Evolutionary conservation across 2,888 invertebrate species (phyloP).

Genomic region (Gibbula magus): DNA sequence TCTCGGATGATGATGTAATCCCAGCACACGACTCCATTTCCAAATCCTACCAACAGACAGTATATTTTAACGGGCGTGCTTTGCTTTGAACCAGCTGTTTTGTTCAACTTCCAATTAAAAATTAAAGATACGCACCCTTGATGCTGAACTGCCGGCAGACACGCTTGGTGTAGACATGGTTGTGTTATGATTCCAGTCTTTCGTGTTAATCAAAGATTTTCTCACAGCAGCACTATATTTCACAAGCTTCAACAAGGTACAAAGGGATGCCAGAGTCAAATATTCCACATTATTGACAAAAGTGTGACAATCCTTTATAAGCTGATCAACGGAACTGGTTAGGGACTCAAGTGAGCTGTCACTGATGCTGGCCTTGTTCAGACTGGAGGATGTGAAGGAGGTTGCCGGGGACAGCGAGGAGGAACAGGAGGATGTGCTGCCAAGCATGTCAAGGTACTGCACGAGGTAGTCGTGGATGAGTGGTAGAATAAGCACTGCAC

Average conservation of each 20-base stretch:
- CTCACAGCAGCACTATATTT: slow-evolving; percentile 45
- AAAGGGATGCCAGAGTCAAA: slow-evolving; percentile 49
- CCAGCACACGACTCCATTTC: slow-evolving; percentile 28
- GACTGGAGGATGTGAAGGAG: slow-evolving; percentile 39
- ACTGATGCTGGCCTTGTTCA: slow-evolving; percentile 40
- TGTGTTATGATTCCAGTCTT: neutral
- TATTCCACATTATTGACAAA: slow-evolving; percentile 61
- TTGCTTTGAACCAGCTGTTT: neutral
- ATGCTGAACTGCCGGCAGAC: neutral
- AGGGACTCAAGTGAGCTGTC: slow-evolving; percentile 60
- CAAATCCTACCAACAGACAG: neutral
- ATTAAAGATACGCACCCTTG: neutral
- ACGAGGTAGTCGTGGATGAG: slow-evolving; percentile 59
- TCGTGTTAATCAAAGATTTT: slow-evolving; percentile 31
- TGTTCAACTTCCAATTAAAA: neutral
- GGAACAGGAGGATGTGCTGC: neutral
- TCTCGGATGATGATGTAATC: neutral
- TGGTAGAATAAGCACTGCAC: slow-evolving; percentile 55
- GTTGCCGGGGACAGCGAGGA: slow-evolving; percentile 21
- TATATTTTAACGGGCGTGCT: neutral
- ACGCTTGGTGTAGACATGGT: neutral
- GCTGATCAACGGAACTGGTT: slow-evolving; percentile 51
- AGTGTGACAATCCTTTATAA: slow-evolving; percentile 52
- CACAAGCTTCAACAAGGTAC: slow-evolving; percentile 48
- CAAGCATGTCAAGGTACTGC: slow-evolving; percentile 59